Conservation (phyloP, 2,113 vertebrate genomes). For the Sapajus apella region DNA sequence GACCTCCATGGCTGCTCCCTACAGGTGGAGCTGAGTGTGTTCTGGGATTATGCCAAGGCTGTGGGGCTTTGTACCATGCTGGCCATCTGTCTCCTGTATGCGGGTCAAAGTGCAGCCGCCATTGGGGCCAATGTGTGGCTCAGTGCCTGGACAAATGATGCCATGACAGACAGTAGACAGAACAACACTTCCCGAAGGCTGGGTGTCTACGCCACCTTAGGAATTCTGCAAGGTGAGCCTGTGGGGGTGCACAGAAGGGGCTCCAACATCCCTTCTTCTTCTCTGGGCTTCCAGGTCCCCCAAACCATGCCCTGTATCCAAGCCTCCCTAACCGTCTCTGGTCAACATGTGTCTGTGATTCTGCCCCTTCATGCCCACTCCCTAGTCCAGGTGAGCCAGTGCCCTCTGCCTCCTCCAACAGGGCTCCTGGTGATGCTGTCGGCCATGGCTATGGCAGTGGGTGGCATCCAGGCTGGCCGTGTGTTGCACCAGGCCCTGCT, state of each 20-base stretch:
- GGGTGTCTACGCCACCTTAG: slow-evolving; percentile 93
- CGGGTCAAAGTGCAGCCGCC: slow-evolving; percentile 91
- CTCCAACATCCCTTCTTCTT: accelerated
- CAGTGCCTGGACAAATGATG: slow-evolving; percentile 94
- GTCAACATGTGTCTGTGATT: not conserved
- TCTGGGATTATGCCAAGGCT: slow-evolving; percentile 92
- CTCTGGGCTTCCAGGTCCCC: not conserved
- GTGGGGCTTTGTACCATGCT: slow-evolving; percentile 86
- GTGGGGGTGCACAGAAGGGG: no score
- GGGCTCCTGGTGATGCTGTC: slow-evolving; percentile 91
- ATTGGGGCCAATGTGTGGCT: slow-evolving; percentile 96
- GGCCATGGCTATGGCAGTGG: slow-evolving; percentile 91
- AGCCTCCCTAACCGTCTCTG: no score
- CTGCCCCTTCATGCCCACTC: accelerated
- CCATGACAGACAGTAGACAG: slow-evolving; percentile 75
- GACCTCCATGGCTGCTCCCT: not conserved
- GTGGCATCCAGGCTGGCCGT: slow-evolving; percentile 89
- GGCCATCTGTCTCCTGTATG: slow-evolving; percentile 90
- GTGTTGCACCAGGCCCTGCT: slow-evolving; percentile 90
- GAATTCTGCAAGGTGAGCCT: slow-evolving; percentile 92
- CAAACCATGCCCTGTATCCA: not conserved
- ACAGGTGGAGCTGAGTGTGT: slow-evolving; percentile 93
- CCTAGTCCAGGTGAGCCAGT: not conserved
- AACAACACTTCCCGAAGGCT: slow-evolving; percentile 85
- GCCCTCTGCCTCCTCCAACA: slow-evolving; percentile 68